Base-by-base conservation (phyloP, 2,113 vertebrate genomes). In the Scortum barcoo region DNA sequence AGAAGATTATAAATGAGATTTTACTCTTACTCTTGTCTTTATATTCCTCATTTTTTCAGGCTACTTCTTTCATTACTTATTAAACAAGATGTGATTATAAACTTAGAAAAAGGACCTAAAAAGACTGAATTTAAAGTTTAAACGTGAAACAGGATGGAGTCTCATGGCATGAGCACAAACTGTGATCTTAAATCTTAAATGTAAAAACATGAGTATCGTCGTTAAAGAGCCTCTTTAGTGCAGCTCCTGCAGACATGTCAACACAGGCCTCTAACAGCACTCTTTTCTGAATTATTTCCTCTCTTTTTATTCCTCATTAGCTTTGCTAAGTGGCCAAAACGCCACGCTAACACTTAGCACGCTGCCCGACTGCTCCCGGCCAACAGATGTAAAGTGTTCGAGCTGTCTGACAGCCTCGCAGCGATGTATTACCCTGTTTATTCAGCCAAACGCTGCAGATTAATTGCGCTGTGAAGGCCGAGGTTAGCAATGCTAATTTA, bases 401-500 rank as follows among this genome's bases (percentile, higher is more conserved):
- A 17, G 73, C 81, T 22, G 78, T 76, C 67, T 75, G 88, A 82
- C 91, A 72, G 83, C 71, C 66, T 58, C 51, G 65, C 87, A 33
- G 88, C 85, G 83, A 93, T 88, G 86, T 84, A 92, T 91, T 60
- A 74, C 81, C 74, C 50, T 83, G 87, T 93, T 93, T 87, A 94
- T 94, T 88, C 87, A 87, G 87, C 76, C 89, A 76, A 93, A 85
- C 89, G 87, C 80, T 13, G 75, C 82, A 90, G 92, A 94, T 93
- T 85, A 94, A 95, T 92, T 81, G 89, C 58, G 4, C 63, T 38
- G 78, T 33, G 86, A 76, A 75, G 78, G 72, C 73, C 17, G 30
- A 78, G 85, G 89, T 94, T 92, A 93, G 92, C 92, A 93, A 93
- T 93, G 93, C 93, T 95, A 94, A 95, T 95, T 93, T 95, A 95